Evolutionary conservation across 2,113 vertebrate species (phyloP).

Genomic region (Callospermophilus lateralis): DNA sequence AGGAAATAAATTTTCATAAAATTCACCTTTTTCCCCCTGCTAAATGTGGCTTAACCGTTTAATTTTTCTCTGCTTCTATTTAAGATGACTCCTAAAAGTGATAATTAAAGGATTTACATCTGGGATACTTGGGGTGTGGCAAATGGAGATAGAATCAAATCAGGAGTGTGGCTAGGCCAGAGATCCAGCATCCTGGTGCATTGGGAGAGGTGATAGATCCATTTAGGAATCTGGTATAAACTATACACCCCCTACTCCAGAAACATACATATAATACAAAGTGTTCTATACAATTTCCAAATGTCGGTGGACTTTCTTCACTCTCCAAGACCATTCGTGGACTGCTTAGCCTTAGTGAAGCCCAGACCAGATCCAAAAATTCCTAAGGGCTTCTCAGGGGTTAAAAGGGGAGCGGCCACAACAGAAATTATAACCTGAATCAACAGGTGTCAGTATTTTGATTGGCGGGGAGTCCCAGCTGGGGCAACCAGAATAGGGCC

Average conservation of each 20-base stretch:
- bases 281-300: not conserved
- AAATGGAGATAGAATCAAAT: not conserved
- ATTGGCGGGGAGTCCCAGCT: not conserved
- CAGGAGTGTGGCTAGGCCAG: not conserved
- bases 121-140: not conserved
- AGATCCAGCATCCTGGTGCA: not conserved
- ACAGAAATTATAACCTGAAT: not conserved
- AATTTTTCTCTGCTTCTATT: constrained; percentile 16
- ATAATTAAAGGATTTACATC: not conserved
- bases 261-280: not conserved
- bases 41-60: not conserved
- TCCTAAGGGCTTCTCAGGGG: no score
- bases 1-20: not conserved
- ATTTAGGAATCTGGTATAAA: not conserved
- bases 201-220: not conserved
- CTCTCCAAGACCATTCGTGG: not conserved
- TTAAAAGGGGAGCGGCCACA: not conserved
- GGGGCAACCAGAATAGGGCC: not conserved
- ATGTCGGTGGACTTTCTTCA: not conserved
- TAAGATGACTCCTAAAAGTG: not conserved
- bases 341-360: not conserved
- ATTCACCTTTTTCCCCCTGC: not conserved
- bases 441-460: not conserved
- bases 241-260: not conserved
- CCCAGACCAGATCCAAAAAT: not conserved